Base-by-base conservation (phyloP, 1,140 invertebrate genomes). In the Arctopsyche grandis region DNA sequence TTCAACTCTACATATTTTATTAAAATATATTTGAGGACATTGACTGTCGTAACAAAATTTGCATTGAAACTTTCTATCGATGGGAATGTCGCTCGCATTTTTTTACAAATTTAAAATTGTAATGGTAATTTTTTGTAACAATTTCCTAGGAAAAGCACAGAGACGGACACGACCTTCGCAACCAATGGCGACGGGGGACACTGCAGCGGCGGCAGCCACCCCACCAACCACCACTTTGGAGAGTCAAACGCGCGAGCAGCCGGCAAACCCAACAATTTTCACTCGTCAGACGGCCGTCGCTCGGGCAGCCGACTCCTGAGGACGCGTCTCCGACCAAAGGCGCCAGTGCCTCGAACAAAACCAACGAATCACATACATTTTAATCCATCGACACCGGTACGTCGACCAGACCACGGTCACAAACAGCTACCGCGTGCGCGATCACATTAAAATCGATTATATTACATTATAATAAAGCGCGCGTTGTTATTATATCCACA, bases 211-310 rank as follows among this genome's bases (percentile, higher is more conserved):
- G 7, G 7, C 29, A 22, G 21, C 38, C 14, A 38, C 52, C 71
- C 71, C 71, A 74, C 71, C 71, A 74, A 19, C 16, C 16, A 70
- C 10, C 19, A 22, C 60, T 26, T 43, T 5, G 12, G 21, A 12
- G 52, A 74, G 21, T 24, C 16, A 21, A 58, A 58, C 71, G 46
- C 26, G 46, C 71, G 78, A n/a, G 16, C 70, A 60, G 43, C 46
- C 71, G 69, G 66, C 46, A 73, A 56, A 69, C 48, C 71, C 56
- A n/a, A n/a, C n/a, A 29, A 46, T 71, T 77, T 81, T 81, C 80
- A 81, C 78, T 81, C 69, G 75, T 75, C 79, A 58, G 80, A 66
- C 74, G 74, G 80, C 80, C 63, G 80, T 78, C 77, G 80, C 77
- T 21, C 77, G 66, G 80, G 73, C 73, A 75, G 44, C 77, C 77